Conservation (phyloP, 2,113 vertebrate genomes). For the Sander lucioperca region DNA sequence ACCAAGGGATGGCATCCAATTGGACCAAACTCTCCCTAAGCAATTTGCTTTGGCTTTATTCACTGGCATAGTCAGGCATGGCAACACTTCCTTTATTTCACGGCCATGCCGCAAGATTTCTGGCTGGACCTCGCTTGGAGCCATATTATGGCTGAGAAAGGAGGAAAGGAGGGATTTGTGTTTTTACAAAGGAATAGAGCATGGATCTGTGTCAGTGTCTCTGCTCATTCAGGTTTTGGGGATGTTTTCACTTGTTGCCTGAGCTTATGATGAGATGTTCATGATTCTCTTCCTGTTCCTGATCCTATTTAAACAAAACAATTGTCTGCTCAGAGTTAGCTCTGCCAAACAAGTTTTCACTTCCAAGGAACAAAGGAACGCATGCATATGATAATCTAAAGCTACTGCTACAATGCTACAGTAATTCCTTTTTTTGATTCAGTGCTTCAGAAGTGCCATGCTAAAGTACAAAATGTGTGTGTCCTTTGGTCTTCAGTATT, state of each 20-base stretch:
- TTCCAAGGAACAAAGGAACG: slow-evolving; percentile 69
- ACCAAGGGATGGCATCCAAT: slow-evolving; percentile 84
- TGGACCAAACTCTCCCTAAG: slow-evolving; percentile 84
- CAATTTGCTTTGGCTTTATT: slow-evolving; percentile 84
- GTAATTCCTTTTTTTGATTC: slow-evolving; percentile 50
- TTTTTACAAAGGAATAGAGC: slow-evolving; percentile 76
- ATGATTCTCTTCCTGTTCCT: slow-evolving; percentile 69
- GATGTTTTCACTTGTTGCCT: slow-evolving; percentile 76
- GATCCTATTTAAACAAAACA: slow-evolving; percentile 79
- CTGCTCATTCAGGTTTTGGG: slow-evolving; percentile 75
- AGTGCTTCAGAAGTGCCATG: slow-evolving; percentile 1
- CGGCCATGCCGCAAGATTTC: slow-evolving; percentile 77
- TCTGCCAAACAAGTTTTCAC: slow-evolving; percentile 80
- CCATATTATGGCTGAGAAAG: slow-evolving; percentile 72
- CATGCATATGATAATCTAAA: slow-evolving; percentile 65
- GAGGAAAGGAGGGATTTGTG: slow-evolving; percentile 76
- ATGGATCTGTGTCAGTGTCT: slow-evolving; percentile 74
- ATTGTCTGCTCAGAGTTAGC: slow-evolving; percentile 56
- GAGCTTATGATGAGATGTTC: slow-evolving; percentile 75
- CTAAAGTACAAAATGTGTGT: slow-evolving; percentile 5
- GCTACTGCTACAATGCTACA: slow-evolving; percentile 58
- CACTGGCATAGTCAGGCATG: slow-evolving; percentile 81
- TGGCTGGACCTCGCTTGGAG: slow-evolving; percentile 82
- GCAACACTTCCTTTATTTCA: slow-evolving; percentile 79
- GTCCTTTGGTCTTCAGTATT: neutral